Conservation (phyloP, 2,888 invertebrate species). For the Ecdyonurus torrentis region DNA sequence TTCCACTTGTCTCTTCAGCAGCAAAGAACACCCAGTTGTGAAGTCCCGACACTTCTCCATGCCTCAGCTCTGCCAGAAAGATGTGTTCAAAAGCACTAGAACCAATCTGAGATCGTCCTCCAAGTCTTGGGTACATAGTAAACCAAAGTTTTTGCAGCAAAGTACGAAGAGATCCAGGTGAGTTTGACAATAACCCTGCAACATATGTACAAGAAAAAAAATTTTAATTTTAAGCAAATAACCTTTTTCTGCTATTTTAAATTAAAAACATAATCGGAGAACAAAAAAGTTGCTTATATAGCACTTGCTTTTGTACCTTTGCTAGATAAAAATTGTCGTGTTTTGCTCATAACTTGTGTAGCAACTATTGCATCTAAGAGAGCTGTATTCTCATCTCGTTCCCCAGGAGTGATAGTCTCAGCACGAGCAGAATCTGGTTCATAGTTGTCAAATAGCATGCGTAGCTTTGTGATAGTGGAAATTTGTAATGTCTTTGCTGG, state of each 20-base stretch:
- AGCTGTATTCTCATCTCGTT: constrained; percentile 24
- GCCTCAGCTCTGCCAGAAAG: constrained; percentile 73
- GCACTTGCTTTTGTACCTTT: constrained; percentile 19
- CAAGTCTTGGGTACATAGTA: constrained; percentile 62
- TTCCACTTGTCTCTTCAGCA: constrained; percentile 51
- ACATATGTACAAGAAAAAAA: neutral
- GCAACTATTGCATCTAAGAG: constrained; percentile 26
- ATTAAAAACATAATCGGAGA: neutral
- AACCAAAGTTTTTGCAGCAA: constrained; percentile 62
- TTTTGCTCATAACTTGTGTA: constrained; percentile 24
- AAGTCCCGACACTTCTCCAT: constrained; percentile 58
- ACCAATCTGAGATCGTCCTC: constrained; percentile 46
- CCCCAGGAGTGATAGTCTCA: constrained; percentile 51
- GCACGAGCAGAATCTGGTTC: constrained; percentile 52
- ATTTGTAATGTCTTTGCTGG: constrained; percentile 43
- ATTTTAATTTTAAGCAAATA: neutral
- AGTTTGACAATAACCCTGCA: constrained; percentile 39
- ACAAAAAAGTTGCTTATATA: neutral
- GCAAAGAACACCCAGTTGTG: constrained; percentile 86
- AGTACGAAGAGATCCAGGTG: constrained; percentile 52
- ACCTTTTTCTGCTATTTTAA: neutral
- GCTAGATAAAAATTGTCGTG: constrained; percentile 23
- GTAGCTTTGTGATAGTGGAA: constrained; percentile 55
- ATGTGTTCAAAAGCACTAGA: constrained; percentile 89
- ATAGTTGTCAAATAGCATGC: constrained; percentile 70